Evolutionary conservation across 2,113 vertebrate species (phyloP).

Genomic region (Cyanoderma ruficeps): DNA sequence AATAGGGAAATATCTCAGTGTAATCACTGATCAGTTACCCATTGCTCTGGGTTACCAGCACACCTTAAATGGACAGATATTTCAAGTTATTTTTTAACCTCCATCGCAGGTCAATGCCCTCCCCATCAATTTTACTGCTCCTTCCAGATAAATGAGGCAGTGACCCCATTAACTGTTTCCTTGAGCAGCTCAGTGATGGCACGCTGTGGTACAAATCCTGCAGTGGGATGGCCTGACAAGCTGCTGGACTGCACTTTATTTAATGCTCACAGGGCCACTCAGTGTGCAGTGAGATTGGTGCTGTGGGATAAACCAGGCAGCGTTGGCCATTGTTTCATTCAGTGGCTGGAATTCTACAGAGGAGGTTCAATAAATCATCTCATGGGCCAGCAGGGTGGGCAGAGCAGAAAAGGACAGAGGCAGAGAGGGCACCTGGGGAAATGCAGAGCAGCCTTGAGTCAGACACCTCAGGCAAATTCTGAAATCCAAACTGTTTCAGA

Average conservation of each 20-base stretch:
- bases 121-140: not conserved
- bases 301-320: not conserved
- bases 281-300: not conserved
- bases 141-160: not conserved
- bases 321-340: not conserved
- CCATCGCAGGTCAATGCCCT: not conserved
- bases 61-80: not conserved
- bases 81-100: conserved; percentile 31
- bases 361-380: not conserved
- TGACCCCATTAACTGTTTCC: conserved; percentile 16
- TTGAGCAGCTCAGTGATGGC: not conserved
- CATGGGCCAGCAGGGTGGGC: not conserved
- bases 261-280: conserved; percentile 1
- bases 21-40: not conserved
- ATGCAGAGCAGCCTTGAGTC: not conserved
- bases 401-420: not conserved
- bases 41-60: not conserved
- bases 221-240: not conserved
- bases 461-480: not conserved
- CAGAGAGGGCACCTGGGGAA: not conserved
- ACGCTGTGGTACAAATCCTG: not conserved
- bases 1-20: not conserved
- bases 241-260: not conserved
- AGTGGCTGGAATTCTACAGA: not conserved
- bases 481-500: not conserved